Evolutionary conservation across 2,888 invertebrate species (phyloP).

Genomic region (Clusia tigrina): DNA sequence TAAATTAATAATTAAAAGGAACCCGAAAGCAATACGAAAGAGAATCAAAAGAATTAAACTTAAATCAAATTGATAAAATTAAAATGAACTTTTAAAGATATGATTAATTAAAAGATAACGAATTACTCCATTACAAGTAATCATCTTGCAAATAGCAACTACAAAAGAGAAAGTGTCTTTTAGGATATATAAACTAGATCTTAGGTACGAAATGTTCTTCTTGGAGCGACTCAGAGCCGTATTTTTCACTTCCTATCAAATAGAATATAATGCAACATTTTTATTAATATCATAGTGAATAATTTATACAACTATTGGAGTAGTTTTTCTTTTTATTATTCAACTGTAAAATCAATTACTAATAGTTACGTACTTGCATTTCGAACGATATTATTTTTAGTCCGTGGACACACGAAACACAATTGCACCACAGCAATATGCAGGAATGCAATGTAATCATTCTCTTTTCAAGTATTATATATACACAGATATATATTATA

Average conservation of each 20-base stretch:
- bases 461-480: too few species aligned
- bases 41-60: conserved; percentile 17
- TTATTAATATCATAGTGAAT: neutral
- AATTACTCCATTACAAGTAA: conserved; percentile 5
- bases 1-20: neutral
- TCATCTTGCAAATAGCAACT: conserved; percentile 15
- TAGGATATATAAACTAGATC: conserved; percentile 49
- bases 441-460: too few species aligned
- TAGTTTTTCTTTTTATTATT: neutral
- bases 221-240: neutral
- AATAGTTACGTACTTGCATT: too few species aligned
- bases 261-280: neutral
- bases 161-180: conserved; percentile 46
- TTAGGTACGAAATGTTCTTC: conserved; percentile 19
- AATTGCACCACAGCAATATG: too few species aligned
- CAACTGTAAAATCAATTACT: too few species aligned
- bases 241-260: neutral
- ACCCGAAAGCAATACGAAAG: conserved; percentile 24
- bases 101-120: conserved; percentile 10
- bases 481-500: too few species aligned
- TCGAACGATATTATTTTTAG: too few species aligned
- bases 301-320: neutral
- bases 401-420: too few species aligned
- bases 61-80: conserved; percentile 4
- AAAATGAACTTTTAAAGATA: neutral